Evolutionary conservation across 2,888 invertebrate genomes (phyloP), one percentile per base, ranked within the genome.

Genomic region (Cephus nigrinus): DNA sequence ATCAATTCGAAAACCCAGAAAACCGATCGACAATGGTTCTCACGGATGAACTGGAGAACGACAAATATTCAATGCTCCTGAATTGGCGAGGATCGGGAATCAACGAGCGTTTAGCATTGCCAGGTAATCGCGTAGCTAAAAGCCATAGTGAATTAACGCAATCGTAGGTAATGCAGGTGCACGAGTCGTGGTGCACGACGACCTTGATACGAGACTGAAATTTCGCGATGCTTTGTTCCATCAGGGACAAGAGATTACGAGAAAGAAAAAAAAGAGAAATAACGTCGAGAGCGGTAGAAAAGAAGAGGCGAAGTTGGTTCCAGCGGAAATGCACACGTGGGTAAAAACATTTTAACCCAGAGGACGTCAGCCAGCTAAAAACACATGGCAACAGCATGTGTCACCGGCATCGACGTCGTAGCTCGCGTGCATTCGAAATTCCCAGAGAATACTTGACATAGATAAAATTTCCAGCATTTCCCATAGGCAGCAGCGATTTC

Each of bases 301-400:
- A 23, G 31, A 23, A 23, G 15, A 33, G n/a, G 0, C 31, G 12
- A 30, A 11, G 12, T 23, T 55, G 23, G 23, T 5, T 23, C 55
- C 55, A 55, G 9, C 55, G 55, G 55, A 55, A 55, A 9, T 23
- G 23, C 23, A 23, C 55, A 23, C 9, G 23, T 55, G 23, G 2
- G 31, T 31, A 33, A 31, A 15, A 12, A 71, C 12, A 32, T 71
- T 71, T 12, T 31, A 12, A 71, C 32, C 71, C 71, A 32, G 9
- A 12, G 55, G 23, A 23, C 55, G 35, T 30, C 33, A 36, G 30
- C 32, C 32, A 76, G 36, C 73, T 68, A 30, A 9, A 35, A 80
- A 84, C 85, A 85, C 82, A 80, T 85, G 85, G 83, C 77, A 69
- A 73, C 84, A 85, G 78, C 82, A 84, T 85, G 85, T 77, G 79